phyloP scores from a whole-genome alignment of 2,888 invertebrate genomes.

The Hemaris fuciformis region DNA sequence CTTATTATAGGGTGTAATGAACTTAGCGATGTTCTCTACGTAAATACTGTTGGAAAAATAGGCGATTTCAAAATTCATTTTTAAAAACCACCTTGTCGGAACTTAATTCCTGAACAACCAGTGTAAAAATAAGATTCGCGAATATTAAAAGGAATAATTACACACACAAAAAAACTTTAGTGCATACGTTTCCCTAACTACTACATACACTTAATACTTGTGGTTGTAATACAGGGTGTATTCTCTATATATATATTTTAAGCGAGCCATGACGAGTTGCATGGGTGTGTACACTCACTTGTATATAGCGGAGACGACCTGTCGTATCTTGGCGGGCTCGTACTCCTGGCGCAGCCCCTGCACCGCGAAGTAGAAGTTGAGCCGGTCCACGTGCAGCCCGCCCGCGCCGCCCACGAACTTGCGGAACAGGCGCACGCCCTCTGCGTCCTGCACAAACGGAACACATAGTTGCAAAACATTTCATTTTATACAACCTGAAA shows the following conservation, averaged over 20 bases:
- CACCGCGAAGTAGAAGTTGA: conserved; percentile 97
- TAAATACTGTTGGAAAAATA: background rate
- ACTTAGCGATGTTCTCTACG: background rate
- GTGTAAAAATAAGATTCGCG: too few species aligned
- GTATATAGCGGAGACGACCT: conserved; percentile 92
- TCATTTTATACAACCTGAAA: background rate
- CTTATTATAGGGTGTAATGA: background rate
- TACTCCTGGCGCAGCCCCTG: conserved; percentile 91
- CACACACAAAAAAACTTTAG: too few species aligned
- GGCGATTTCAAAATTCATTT: too few species aligned
- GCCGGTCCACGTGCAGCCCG: conserved; percentile 88
- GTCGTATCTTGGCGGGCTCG: conserved; percentile 83
- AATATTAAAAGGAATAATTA: too few species aligned
- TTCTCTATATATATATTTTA: too few species aligned
- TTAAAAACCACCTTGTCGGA: too few species aligned
- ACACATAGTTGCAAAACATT: too few species aligned
- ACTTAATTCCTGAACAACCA: too few species aligned
- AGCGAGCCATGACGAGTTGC: too few species aligned
- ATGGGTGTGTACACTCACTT: conserved; percentile 80
- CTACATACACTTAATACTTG: too few species aligned
- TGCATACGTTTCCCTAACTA: too few species aligned
- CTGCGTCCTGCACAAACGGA: conserved; percentile 90
- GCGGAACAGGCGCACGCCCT: conserved; percentile 94
- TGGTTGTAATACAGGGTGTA: too few species aligned
- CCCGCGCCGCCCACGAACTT: conserved; percentile 91